Evolutionary conservation across 2,888 invertebrate species (phyloP), one percentile per base, ranked within the genome.

Genomic region (Amiota communis): DNA sequence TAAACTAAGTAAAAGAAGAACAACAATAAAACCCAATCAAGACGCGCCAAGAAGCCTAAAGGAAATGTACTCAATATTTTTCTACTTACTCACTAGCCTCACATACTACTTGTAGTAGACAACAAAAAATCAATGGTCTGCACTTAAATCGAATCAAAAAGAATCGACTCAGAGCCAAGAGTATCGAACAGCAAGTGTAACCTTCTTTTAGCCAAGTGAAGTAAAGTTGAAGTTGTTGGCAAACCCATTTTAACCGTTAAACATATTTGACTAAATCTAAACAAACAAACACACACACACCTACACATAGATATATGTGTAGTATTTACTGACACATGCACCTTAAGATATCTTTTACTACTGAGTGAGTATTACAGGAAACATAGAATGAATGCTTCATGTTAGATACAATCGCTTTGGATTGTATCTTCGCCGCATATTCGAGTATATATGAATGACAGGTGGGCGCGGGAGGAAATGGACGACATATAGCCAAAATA

Each of bases 201-300:
- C 23, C 23, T 23, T 23, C 23, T 23, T 23, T 23, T 23, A 23
- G 46, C n/a, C 56, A 70, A 36, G 15, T 23, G 67, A 51, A 48
- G 20, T 51, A 17, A 67, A 36, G 36, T 36, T 67, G 48, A 63
- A 71, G 63, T 51, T 49, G 48, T 77, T 83, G 83, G 85, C 85
- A 85, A 85, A 85, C 83, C 83, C 83, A 83, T 83, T 83, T 83
- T 85, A 85, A 83, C 83, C 85, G 85, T 83, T 83, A 83, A 83
- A 79, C 85, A 85, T 84, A 83, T 83, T 83, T 83, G 83, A 85
- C 83, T 83, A 83, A 83, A 83, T 85, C 83, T 83, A 77, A 59
- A 20, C 17, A 36, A 36, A 36, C 36, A 36, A 36, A 36, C 36
- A 36, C 2, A 36, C 36, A 36, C 1, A 36, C 36, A 36, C 23